phyloP scores from a whole-genome alignment of 2,888 invertebrate genomes.

The Gonocerus acuteangulatus region DNA sequence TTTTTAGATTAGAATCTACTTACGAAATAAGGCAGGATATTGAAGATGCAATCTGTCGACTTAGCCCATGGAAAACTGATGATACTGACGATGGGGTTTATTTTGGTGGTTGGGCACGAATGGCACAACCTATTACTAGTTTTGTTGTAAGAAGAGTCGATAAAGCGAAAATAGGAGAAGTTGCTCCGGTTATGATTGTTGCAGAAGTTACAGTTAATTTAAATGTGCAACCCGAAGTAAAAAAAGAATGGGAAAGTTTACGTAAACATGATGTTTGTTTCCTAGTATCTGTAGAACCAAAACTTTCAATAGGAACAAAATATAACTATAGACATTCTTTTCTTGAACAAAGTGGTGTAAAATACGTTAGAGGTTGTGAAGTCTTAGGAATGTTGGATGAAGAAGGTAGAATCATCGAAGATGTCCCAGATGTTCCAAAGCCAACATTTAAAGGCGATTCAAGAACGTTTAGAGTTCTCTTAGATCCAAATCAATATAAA shows the following conservation, averaged over 20 bases:
- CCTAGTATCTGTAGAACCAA: conserved; percentile 82
- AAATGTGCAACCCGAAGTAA: conserved; percentile 82
- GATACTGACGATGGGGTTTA: conserved; percentile 80
- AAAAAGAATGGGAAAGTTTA: conserved; percentile 92
- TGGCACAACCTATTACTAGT: conserved; percentile 89
- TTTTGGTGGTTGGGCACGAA: conserved; percentile 98
- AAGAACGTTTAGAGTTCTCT: conserved; percentile 84
- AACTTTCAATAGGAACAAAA: conserved; percentile 74
- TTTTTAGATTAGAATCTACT: conserved; percentile 95
- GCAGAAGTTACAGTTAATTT: conserved; percentile 92
- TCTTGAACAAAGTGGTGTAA: conserved; percentile 84
- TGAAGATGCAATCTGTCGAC: conserved; percentile 89
- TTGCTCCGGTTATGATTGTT: conserved; percentile 87
- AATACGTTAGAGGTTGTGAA: conserved; percentile 92
- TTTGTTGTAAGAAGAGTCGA: conserved; percentile 94
- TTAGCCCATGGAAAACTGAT: conserved; percentile 92
- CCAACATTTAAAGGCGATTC: conserved; percentile 81
- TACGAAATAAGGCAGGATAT: conserved; percentile 96
- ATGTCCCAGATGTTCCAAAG: conserved; percentile 76
- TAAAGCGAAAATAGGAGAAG: conserved; percentile 86
- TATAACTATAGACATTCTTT: conserved; percentile 77
- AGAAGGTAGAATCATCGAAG: conserved; percentile 92
- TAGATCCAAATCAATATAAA: conserved; percentile 96
- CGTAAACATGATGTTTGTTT: conserved; percentile 98
- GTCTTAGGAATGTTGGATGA: conserved; percentile 96